Percentiles rank a stretch among this genome's conserved stretches.
Conservation (phyloP, 1,140 invertebrate genomes). For the Magallana ariakensis region DNA sequence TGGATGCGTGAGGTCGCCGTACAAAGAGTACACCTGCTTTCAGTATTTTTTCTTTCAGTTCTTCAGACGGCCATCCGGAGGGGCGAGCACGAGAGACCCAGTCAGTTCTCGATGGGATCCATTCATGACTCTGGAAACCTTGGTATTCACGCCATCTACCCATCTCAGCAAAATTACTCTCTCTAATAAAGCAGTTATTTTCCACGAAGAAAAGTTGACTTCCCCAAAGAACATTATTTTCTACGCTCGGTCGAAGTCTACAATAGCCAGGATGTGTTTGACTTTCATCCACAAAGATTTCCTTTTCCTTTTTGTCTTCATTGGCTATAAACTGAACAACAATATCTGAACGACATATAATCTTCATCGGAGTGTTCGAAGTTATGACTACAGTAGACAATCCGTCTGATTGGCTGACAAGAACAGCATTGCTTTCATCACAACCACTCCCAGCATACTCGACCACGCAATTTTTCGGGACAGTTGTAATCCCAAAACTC, state of each 20-base stretch:
- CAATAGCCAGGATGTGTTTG: slow-evolving; percentile 40
- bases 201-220: not conserved
- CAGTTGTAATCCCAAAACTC: not conserved
- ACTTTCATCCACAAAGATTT: slow-evolving; percentile 26
- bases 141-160: not conserved
- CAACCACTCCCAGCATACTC: slow-evolving; percentile 7
- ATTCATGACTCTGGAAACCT: slow-evolving; percentile 2
- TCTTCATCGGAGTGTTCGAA: not conserved
- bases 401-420: not conserved
- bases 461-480: not conserved
- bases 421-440: not conserved
- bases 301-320: not conserved
- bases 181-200: not conserved
- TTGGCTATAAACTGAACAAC: not conserved
- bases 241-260: slow-evolving; percentile 11
- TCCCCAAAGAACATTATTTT: not conserved
- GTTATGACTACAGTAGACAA: not conserved
- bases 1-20: not conserved
- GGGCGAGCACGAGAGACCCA: not conserved
- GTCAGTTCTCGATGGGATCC: not conserved
- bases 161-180: not conserved
- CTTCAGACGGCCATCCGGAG: not conserved
- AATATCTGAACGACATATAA: not conserved
- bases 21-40: not conserved
- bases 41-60: not conserved